Base-by-base conservation (phyloP, 1,140 invertebrate species). In the Cydia fagiglandana region DNA sequence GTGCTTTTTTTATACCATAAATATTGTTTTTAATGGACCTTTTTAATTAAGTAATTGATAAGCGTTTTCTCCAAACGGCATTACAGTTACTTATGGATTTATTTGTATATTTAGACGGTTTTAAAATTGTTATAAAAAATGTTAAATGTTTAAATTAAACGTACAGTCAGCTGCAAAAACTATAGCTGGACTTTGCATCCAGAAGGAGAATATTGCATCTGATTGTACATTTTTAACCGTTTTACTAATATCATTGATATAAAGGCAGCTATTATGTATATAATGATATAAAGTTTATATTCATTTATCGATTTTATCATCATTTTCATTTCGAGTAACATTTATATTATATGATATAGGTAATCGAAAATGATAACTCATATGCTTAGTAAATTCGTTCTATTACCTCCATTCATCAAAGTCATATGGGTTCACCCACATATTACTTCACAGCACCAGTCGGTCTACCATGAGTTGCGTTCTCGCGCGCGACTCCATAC, bases 101-200 rank as follows among this genome's bases (percentile, higher is more conserved):
- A 85, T 88, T 86, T 90, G 87, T 88, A 90, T 90, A 88, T 90
- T 85, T 83, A 87, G 87, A 79, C 13, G 10, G 20, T 64, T 12
- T 45, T 13, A 20, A 53, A 70, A 45, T 70, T 70, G 66, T 70
- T 70, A 70, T 17, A 10, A 70, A 70, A 70, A 70, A 61, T 24
- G 56, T 61, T 24, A 61, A 61, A 24, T 61, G 17, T 24, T 24
- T 61, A 2, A 24, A 10, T 24, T 56, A 1, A 10, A 24, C 56
- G 17, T 61, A 61, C 56, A 24, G 3, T 61, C 53, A 56, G 53
- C 53, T 56, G 15, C 53, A 56, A 9, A 56, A 13, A 47, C n/a
- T 47, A 47, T 13, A 47, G 45, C 38, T 41, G 38, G 10, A 10
- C 15, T 13, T 17, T 56, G 53, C n/a, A n/a, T 56, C 4, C n/a